These are phyloP conservation scores for Piliocolobus tephrosceles DNA, from an alignment of 2,113 vertebrate species.

Conservation along the genomic window DNA sequence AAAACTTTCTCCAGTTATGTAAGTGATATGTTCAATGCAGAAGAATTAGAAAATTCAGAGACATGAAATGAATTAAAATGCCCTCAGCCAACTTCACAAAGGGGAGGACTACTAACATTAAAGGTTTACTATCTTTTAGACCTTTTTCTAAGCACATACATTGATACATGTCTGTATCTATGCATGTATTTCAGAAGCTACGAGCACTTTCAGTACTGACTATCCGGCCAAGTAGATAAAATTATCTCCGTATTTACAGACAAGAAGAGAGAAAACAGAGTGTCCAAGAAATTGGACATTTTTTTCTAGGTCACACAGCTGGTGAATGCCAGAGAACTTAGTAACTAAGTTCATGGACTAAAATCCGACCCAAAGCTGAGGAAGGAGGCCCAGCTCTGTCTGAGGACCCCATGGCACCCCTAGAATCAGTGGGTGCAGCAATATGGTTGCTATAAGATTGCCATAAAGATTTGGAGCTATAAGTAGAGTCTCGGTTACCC, in stretches of 20 bases:
- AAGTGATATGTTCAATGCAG: background rate
- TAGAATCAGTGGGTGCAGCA: background rate
- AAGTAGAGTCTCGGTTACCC: background rate
- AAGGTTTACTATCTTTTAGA: background rate
- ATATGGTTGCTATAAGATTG: background rate
- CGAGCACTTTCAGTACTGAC: background rate
- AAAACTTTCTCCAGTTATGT: background rate
- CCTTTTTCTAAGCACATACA: background rate
- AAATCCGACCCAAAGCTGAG: background rate
- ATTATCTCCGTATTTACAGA: background rate
- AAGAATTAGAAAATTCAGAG: constrained; percentile 36
- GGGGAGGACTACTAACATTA: background rate
- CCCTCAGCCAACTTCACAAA: background rate
- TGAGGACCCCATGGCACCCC: background rate
- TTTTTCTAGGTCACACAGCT: constrained; percentile 56
- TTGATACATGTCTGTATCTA: background rate
- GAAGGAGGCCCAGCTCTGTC: background rate
- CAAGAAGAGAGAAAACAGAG: background rate
- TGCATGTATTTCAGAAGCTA: background rate
- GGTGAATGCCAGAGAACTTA: background rate
- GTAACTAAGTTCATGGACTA: background rate
- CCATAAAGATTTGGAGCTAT: background rate
- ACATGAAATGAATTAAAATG: background rate
- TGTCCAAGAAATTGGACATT: background rate
- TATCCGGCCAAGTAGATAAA: background rate